These are phyloP conservation scores for Hyaena hyaena DNA, from an alignment of 2,113 vertebrate genomes.

Conservation along the genomic window DNA sequence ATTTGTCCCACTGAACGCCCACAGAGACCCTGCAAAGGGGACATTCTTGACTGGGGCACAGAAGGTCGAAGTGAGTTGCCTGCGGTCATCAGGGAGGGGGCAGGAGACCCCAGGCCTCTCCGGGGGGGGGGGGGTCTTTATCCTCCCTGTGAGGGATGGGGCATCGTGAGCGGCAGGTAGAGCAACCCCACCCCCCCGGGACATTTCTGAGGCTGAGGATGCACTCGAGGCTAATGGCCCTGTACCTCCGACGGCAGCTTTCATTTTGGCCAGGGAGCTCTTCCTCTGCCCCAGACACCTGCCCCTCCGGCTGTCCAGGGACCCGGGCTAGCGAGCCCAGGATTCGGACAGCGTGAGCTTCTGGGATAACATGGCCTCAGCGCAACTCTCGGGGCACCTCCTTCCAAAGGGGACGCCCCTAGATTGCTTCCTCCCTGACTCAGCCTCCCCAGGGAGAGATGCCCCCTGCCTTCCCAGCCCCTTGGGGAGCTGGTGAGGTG, in stretches of 20 bases:
- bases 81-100: neutral
- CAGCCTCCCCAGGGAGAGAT: neutral
- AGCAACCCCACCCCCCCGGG: neutral
- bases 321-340: neutral
- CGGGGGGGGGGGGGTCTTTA: too few species aligned
- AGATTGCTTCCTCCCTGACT: neutral
- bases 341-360: neutral
- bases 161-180: fast-evolving
- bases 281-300: neutral
- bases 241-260: fast-evolving
- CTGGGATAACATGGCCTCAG: neutral
- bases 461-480: neutral
- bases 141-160: fast-evolving
- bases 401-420: neutral
- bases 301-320: neutral
- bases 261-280: neutral
- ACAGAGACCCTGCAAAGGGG: neutral
- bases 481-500: neutral
- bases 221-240: neutral
- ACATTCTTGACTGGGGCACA: neutral
- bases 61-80: too few species aligned
- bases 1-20: fast-evolving
- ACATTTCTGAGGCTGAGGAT: neutral
- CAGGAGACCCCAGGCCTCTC: neutral
- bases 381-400: too few species aligned